A percentile compares a stretch with the other conserved stretches of the same genome.
Conservation (phyloP, 2,113 vertebrate genomes). For the Mohoua ochrocephala region DNA sequence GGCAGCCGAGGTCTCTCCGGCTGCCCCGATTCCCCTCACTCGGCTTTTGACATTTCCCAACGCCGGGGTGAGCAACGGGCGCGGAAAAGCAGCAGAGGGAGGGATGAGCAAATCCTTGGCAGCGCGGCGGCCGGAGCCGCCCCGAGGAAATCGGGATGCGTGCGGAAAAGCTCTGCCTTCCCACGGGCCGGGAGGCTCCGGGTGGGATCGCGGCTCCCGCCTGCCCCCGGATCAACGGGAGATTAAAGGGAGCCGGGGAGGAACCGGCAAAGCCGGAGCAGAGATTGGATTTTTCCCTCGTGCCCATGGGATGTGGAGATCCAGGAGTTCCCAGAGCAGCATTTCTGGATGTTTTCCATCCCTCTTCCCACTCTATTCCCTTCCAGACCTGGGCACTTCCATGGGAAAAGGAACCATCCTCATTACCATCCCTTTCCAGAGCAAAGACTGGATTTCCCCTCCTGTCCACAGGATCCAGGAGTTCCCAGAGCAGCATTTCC, state of each 20-base stretch:
- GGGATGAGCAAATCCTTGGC: background rate
- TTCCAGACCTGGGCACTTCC: fast-evolving
- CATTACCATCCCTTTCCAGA: no score
- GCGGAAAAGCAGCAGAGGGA: fast-evolving
- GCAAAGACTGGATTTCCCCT: background rate
- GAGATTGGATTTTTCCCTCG: background rate
- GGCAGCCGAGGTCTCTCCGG: background rate
- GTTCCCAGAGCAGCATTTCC: no score
- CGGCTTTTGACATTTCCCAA: background rate
- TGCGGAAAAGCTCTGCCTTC: background rate
- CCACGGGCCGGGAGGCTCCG: background rate
- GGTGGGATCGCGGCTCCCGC: background rate
- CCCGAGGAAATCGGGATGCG: background rate
- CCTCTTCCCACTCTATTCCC: background rate
- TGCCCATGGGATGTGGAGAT: background rate
- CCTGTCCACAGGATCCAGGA: no score
- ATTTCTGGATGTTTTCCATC: background rate
- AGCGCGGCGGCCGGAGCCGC: background rate
- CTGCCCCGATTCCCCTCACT: background rate
- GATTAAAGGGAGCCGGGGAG: background rate
- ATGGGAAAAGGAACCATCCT: no score
- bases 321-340: background rate
- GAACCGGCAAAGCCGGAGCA: background rate
- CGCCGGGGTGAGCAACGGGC: background rate
- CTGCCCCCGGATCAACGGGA: background rate